Percentiles rank a stretch among this genome's conserved stretches.
Evolutionary conservation across 2,888 invertebrate species (phyloP).

Genomic region (Blera fallax): DNA sequence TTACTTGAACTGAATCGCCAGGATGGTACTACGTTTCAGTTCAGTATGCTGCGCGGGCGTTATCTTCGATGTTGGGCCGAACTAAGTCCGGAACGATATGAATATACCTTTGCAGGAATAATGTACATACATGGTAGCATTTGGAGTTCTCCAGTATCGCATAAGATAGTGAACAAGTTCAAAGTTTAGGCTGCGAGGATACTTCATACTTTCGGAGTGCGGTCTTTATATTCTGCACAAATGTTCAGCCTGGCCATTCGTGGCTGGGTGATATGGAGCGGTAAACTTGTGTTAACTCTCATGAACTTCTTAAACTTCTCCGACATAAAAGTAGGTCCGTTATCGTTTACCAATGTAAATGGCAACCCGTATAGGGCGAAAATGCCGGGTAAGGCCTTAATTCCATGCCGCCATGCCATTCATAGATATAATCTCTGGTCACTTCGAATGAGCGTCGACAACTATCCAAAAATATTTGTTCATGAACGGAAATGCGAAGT

Average conservation of each 20-base stretch:
- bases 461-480: slow-evolving; percentile 11
- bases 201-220: too few relatives aligned
- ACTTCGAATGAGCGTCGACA: slow-evolving; percentile 20
- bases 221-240: not conserved
- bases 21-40: not conserved
- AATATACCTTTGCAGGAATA: not conserved
- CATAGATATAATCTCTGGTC: slow-evolving; percentile 14
- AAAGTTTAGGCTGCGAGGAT: too few relatives aligned
- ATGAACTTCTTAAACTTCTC: too few relatives aligned
- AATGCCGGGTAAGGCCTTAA: not conserved
- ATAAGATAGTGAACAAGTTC: too few relatives aligned
- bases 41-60: not conserved
- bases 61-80: not conserved
- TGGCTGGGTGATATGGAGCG: not conserved
- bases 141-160: slow-evolving; percentile 33
- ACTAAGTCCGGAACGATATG: not conserved
- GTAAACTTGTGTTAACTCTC: not conserved
- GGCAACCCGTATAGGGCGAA: not conserved
- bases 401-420: not conserved
- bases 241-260: slow-evolving; percentile 5
- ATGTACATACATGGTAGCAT: slow-evolving; percentile 31
- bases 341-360: too few relatives aligned
- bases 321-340: too few relatives aligned
- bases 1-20: not conserved
- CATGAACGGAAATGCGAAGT: slow-evolving; percentile 23